A percentile compares a stretch with the other conserved stretches of the same genome.
Evolutionary conservation across 1,140 invertebrate genomes (phyloP).

Genomic region (Diploscapter pachys): DNA sequence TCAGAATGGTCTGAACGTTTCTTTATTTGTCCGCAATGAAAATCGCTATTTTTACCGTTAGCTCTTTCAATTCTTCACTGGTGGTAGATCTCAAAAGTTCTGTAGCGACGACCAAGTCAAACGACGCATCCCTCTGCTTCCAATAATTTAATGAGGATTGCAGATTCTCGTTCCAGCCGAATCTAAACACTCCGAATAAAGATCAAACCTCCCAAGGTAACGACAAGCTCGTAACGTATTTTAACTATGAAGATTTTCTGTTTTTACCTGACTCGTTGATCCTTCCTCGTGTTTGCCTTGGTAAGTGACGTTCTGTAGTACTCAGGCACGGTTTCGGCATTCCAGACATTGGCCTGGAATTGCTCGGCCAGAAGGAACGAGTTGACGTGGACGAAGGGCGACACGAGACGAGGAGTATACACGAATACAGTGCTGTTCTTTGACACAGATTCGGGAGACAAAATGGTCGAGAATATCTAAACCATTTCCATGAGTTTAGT

Average conservation of each 20-base stretch:
- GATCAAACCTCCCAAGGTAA: neutral
- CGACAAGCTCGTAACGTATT: neutral
- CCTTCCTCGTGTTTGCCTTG: slow-evolving; percentile 44
- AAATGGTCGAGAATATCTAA: slow-evolving; percentile 27
- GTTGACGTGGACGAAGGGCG: slow-evolving; percentile 42
- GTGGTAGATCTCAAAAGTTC: slow-evolving; percentile 39
- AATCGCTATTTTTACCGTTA: no score
- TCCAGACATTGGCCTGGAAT: slow-evolving; percentile 47
- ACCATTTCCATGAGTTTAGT: neutral
- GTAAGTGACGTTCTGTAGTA: slow-evolving; percentile 50
- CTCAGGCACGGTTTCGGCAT: slow-evolving; percentile 48
- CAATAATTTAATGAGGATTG: slow-evolving; percentile 44
- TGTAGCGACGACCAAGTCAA: slow-evolving; percentile 46
- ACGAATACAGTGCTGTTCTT: slow-evolving; percentile 24
- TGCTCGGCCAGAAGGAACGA: slow-evolving; percentile 44
- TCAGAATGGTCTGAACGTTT: no score
- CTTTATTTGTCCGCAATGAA: no score
- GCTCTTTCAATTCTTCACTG: slow-evolving; percentile 12
- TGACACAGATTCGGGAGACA: slow-evolving; percentile 14
- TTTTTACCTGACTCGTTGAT: slow-evolving; percentile 32
- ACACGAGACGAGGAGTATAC: slow-evolving; percentile 31
- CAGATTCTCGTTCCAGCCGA: slow-evolving; percentile 33
- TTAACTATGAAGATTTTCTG: neutral
- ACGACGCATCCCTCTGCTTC: slow-evolving; percentile 36
- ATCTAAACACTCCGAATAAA: slow-evolving; percentile 9